Conservation (phyloP, 2,888 invertebrate genomes). For the Pilophorus perplexus region DNA sequence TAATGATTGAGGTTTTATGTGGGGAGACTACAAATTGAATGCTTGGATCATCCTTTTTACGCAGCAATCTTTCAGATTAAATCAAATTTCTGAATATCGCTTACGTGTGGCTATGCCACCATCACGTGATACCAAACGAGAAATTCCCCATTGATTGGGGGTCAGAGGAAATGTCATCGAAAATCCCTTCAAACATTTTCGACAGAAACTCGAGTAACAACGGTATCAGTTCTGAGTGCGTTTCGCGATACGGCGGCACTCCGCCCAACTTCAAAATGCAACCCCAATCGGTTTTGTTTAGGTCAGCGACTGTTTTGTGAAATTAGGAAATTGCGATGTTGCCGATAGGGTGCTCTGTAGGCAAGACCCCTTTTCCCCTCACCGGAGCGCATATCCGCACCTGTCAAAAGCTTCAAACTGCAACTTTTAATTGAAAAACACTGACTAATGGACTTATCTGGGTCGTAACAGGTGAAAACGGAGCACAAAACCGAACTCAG, state of each 20-base stretch:
- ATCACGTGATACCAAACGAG: too few relatives aligned
- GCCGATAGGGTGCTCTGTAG: conserved; percentile 4
- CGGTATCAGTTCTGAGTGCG: conserved; percentile 1
- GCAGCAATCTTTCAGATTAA: too few relatives aligned
- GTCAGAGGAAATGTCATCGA: too few relatives aligned
- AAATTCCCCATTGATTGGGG: too few relatives aligned
- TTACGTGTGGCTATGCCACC: too few relatives aligned
- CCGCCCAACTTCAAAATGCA: conserved; percentile 14
- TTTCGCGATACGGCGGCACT: neutral
- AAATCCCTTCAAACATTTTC: too few relatives aligned
- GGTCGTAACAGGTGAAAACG: conserved; percentile 9
- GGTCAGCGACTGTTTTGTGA: conserved; percentile 18
- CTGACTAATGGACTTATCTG: conserved; percentile 38
- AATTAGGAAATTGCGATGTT: conserved; percentile 37
- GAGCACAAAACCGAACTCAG: conserved; percentile 10
- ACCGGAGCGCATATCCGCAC: conserved; percentile 30
- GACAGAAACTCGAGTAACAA: too few relatives aligned
- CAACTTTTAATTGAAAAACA: conserved; percentile 38
- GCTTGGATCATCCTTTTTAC: too few relatives aligned
- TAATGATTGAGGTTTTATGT: too few relatives aligned
- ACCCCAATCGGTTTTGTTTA: conserved; percentile 25
- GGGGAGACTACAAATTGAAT: too few relatives aligned
- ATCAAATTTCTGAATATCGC: too few relatives aligned
- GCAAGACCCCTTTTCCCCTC: neutral
- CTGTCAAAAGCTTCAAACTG: conserved; percentile 24